phyloP scores from a whole-genome alignment of 2,113 vertebrate species.

The Hypomesus transpacificus region DNA sequence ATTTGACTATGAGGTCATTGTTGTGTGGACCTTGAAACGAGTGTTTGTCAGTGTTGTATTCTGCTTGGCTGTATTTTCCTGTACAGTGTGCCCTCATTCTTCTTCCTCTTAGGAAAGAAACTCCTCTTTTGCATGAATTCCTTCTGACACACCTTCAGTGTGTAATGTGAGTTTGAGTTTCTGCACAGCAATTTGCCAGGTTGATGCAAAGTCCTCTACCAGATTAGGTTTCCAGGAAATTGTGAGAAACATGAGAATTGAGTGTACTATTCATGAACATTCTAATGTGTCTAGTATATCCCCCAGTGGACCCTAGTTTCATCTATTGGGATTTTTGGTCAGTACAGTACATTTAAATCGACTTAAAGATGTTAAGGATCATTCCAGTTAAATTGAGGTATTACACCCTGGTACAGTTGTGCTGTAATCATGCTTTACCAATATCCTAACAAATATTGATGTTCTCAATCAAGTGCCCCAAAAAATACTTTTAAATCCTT shows the following conservation, averaged over 20 bases:
- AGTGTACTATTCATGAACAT: neutral
- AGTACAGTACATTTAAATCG: no score
- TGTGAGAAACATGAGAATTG: neutral
- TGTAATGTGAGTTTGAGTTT: neutral
- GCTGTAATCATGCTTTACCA: no score
- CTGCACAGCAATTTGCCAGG: neutral
- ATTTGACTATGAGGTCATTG: neutral
- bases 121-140: neutral
- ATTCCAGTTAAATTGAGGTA: no score
- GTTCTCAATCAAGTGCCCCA: no score
- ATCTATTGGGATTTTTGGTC: no score
- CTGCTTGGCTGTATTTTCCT: neutral
- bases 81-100: neutral
- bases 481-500: no score
- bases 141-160: neutral
- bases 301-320: no score
- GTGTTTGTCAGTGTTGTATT: neutral
- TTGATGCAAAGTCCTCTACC: conserved; percentile 11
- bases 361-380: no score
- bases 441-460: no score
- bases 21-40: neutral
- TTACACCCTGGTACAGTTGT: no score
- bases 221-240: neutral
- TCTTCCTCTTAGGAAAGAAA: neutral
- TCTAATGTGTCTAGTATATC: no score